Conservation (phyloP, 2,888 invertebrate genomes). For the Clanis bilineata region DNA sequence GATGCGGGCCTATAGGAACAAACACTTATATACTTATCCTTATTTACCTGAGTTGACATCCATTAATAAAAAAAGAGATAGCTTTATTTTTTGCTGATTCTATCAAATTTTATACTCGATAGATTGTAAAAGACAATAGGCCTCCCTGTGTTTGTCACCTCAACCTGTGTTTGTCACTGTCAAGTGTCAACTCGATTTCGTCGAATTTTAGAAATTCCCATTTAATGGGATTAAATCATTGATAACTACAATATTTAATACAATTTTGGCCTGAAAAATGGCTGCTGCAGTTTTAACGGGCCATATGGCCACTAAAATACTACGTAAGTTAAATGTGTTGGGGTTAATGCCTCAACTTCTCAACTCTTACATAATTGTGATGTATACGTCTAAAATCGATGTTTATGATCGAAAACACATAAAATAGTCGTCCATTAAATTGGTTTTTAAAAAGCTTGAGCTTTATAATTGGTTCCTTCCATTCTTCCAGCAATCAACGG, state of each 20-base stretch:
- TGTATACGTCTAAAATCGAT: neutral
- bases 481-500: slow-evolving; percentile 63
- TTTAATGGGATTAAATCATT: slow-evolving; percentile 27
- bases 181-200: slow-evolving; percentile 11
- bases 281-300: slow-evolving; percentile 66
- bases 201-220: slow-evolving; percentile 16
- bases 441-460: neutral
- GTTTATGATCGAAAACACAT: neutral
- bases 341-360: slow-evolving; percentile 22
- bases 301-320: slow-evolving; percentile 59
- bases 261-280: slow-evolving; percentile 60
- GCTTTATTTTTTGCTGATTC: no score
- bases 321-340: slow-evolving; percentile 53
- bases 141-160: slow-evolving; percentile 9
- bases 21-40: no score
- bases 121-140: no score
- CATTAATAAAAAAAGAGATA: no score
- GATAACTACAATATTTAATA: slow-evolving; percentile 17
- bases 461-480: neutral
- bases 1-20: no score
- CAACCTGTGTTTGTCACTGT: slow-evolving; percentile 10
- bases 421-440: neutral
- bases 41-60: no score
- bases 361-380: slow-evolving; percentile 66
- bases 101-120: neutral